Evolutionary conservation across 2,113 vertebrate species (phyloP).

Genomic region (Eolophus roseicapilla): DNA sequence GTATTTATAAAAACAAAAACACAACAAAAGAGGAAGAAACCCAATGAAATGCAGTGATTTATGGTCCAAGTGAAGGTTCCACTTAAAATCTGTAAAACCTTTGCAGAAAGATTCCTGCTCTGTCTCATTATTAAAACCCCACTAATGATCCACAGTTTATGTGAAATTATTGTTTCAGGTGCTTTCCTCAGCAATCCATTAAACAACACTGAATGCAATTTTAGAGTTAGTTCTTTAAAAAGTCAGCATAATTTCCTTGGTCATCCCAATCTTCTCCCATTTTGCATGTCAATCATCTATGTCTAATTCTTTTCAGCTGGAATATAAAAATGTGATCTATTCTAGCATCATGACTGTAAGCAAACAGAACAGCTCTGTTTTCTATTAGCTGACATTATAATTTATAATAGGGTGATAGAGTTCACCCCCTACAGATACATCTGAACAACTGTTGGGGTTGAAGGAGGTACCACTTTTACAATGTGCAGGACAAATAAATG

Average conservation of each 20-base stretch:
- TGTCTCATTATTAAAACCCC: not conserved
- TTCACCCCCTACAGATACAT: not conserved
- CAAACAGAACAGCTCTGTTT: not conserved
- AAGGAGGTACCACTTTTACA: not conserved
- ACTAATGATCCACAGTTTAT: not conserved
- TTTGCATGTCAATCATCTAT: conserved; percentile 1
- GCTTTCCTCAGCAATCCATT: conserved; percentile 2
- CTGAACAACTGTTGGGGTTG: rapidly evolving
- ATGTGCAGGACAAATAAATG: not conserved
- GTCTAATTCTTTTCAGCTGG: conserved; percentile 37
- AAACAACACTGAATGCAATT: conserved; percentile 12
- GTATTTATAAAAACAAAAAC: not conserved
- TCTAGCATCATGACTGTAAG: not conserved
- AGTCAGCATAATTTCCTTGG: not conserved
- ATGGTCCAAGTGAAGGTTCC: not conserved
- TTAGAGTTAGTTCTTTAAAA: not conserved
- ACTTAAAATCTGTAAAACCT: not conserved
- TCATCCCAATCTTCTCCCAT: not conserved
- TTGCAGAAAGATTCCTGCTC: not conserved
- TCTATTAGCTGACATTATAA: not conserved
- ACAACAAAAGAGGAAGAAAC: not conserved
- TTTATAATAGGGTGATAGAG: not conserved
- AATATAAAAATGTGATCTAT: conserved; percentile 10
- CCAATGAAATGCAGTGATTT: not conserved
- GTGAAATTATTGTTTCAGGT: conserved; percentile 1